Conservation (phyloP, 1,140 invertebrate species). For the Diabrotica undecimpunctata region DNA sequence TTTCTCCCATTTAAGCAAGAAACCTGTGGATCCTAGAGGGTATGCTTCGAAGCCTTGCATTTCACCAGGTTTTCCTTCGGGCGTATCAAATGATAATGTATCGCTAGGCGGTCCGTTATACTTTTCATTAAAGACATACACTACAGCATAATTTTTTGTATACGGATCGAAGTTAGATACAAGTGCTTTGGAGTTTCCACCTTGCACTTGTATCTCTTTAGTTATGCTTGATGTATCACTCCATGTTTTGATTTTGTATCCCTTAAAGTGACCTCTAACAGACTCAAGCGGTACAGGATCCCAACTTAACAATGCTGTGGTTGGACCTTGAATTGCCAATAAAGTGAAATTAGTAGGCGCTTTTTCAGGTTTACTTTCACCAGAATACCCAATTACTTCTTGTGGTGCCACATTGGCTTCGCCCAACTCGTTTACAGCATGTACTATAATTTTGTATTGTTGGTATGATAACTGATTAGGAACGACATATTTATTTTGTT, state of each 20-base stretch:
- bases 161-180: conserved; percentile 85
- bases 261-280: conserved; percentile 86
- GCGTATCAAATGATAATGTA: conserved; percentile 78
- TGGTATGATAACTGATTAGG: conserved; percentile 88
- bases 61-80: conserved; percentile 88
- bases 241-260: conserved; percentile 96
- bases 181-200: conserved; percentile 66
- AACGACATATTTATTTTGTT: conserved; percentile 61
- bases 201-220: conserved; percentile 76
- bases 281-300: conserved; percentile 71
- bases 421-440: conserved; percentile 86
- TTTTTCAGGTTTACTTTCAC: conserved; percentile 82
- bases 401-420: conserved; percentile 78
- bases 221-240: conserved; percentile 60
- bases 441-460: conserved; percentile 86
- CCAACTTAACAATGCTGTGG: conserved; percentile 80
- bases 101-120: conserved; percentile 89
- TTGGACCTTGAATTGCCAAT: conserved; percentile 66
- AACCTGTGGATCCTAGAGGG: conserved; percentile 83
- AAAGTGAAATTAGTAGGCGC: conserved; percentile 84
- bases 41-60: conserved; percentile 77
- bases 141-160: conserved; percentile 84
- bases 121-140: conserved; percentile 85
- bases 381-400: conserved; percentile 87
- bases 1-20: conserved; percentile 86